Base-by-base conservation (phyloP, 2,888 invertebrate species). In the Leptinotarsa peninsularis region DNA sequence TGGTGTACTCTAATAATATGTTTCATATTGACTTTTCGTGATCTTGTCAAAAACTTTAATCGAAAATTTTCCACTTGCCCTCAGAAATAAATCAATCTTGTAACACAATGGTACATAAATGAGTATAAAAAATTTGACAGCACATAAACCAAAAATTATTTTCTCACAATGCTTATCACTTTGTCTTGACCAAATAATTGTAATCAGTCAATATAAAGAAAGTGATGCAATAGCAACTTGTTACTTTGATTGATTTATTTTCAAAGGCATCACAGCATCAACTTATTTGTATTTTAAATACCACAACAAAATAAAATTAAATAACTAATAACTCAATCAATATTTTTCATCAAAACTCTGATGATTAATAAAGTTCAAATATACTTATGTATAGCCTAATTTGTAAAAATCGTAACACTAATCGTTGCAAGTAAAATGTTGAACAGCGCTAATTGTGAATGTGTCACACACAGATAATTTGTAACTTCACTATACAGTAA, bases 11-110 rank as follows among this genome's bases (percentile, higher is more conserved):
- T 43, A 0, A 43, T 33, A 58, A 33, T 43, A 58, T 81, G 79
- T 81, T 79, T 77, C 80, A 82, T 84, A 85, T 84, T 85, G 83
- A 85, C 84, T 84, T 83, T 79, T 79, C 13, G 82, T 83, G 81
- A 76, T 79, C 75, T 77, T 63, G 52, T 66, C 67, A 60, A 50
- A 70, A 49, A 27, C 54, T 69, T 27, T 50, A 27, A 68, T 50
- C 49, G n/a, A 63, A 63, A 33, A 13, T 58, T 58, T 58, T 58
- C 58, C 58, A 58, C 23, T 27, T 27, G 58, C 23, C 58, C 58
- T 14, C 23, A 58, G 4, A 58, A 58, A 58, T 58, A 23, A 58
- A 58, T 23, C 58, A 21, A 58, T 18, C 58, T 4, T 58, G 23
- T 21, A 3, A 21, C 4, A 27, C 0, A 23, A 58, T 1, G 3